Evolutionary conservation across 2,113 vertebrate species (phyloP).

Genomic region (Sander vitreus): DNA sequence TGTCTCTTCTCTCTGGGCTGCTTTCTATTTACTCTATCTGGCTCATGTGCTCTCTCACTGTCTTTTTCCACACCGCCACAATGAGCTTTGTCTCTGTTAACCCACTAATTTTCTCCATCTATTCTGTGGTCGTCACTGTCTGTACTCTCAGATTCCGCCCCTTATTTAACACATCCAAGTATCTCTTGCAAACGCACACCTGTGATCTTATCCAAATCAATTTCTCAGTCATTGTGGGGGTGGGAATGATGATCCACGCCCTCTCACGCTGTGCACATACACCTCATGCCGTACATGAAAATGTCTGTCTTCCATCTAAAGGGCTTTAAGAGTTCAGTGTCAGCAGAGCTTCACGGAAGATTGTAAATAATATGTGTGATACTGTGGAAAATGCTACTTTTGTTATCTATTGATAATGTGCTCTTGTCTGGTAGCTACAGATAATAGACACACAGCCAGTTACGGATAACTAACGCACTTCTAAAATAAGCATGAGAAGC

Average conservation of each 20-base stretch:
- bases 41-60: constrained; percentile 42
- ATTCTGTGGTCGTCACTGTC: not conserved
- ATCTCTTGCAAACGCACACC: not conserved
- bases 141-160: not conserved
- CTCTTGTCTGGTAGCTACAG: not conserved
- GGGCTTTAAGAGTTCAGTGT: not conserved
- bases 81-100: constrained; percentile 18
- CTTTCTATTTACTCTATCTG: constrained; percentile 47
- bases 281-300: not conserved
- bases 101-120: constrained; percentile 16
- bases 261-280: not conserved
- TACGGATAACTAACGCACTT: constrained; percentile 1
- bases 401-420: not conserved
- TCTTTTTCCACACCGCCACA: constrained; percentile 25
- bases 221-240: constrained; percentile 11
- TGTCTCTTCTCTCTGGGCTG: constrained; percentile 51
- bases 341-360: not conserved
- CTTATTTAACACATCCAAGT: not conserved
- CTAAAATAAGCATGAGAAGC: constrained; percentile 15
- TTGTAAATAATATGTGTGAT: not conserved
- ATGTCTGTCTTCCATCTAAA: constrained; percentile 15
- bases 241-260: not conserved
- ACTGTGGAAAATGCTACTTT: not conserved
- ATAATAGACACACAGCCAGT: not conserved
- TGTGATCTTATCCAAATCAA: constrained; percentile 28